Evolutionary conservation across 1,140 invertebrate genomes (phyloP).

Genomic region (Uloborus diversus): DNA sequence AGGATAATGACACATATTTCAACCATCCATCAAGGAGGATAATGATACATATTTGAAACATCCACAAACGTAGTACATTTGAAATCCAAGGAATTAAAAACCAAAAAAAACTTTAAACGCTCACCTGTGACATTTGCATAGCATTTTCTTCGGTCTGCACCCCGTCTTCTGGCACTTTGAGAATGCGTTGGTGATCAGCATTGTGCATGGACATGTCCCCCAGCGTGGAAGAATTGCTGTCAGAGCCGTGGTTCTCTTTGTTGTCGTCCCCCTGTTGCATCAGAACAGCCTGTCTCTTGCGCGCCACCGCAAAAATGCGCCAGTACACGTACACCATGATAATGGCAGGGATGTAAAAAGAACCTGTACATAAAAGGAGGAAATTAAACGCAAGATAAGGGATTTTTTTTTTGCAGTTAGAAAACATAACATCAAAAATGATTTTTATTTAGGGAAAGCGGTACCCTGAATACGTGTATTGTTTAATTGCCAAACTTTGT

Average conservation of each 20-base stretch:
- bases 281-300: slow-evolving; percentile 65
- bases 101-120: too few species aligned
- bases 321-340: slow-evolving; percentile 99
- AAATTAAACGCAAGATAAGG: too few species aligned
- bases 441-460: too few species aligned
- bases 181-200: slow-evolving; percentile 17
- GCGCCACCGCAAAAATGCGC: slow-evolving; percentile 96
- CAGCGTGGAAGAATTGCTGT: slow-evolving; percentile 68
- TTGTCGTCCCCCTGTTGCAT: slow-evolving; percentile 4
- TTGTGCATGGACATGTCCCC: slow-evolving; percentile 2
- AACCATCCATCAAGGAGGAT: too few species aligned
- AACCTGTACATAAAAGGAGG: slow-evolving; percentile 72
- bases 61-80: too few species aligned
- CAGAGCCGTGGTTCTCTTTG: slow-evolving; percentile 68
- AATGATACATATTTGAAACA: too few species aligned
- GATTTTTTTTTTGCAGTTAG: too few species aligned
- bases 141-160: not conserved
- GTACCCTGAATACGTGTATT: too few species aligned
- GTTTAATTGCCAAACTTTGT: too few species aligned
- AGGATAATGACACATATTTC: too few species aligned
- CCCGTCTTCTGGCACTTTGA: slow-evolving; percentile 19
- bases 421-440: too few species aligned
- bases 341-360: slow-evolving; percentile 98
- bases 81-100: too few species aligned
- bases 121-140: not conserved